phyloP scores from a whole-genome alignment of 1,140 invertebrate species.

The Aradophagus sp. region DNA sequence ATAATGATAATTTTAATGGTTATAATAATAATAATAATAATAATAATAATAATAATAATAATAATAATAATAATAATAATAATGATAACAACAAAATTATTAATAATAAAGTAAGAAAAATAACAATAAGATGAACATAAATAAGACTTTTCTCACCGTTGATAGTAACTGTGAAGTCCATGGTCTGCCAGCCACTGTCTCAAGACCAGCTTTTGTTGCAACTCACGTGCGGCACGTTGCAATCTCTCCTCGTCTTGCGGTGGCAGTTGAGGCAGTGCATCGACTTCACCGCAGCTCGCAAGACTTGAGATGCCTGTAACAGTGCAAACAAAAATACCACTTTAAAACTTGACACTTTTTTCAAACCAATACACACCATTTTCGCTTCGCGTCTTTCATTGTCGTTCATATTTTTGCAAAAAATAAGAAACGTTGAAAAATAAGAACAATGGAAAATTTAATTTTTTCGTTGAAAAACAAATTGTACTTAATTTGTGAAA shows the following conservation, averaged over 20 bases:
- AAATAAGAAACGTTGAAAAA: too few relatives aligned
- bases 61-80: too few relatives aligned
- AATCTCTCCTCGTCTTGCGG: slow-evolving; percentile 86
- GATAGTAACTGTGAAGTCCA: slow-evolving; percentile 83
- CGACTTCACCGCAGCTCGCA: slow-evolving; percentile 82
- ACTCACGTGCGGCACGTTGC: slow-evolving; percentile 82
- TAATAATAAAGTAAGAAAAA: background rate
- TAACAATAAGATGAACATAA: too few relatives aligned
- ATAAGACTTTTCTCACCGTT: slow-evolving; percentile 80
- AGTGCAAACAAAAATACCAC: slow-evolving; percentile 48
- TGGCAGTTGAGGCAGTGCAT: slow-evolving; percentile 83
- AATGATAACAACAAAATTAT: too few relatives aligned
- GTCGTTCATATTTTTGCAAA: background rate
- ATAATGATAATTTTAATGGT: too few relatives aligned
- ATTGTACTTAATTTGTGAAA: too few relatives aligned
- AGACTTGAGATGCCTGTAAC: slow-evolving; percentile 86
- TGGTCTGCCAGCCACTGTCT: slow-evolving; percentile 86
- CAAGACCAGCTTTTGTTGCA: slow-evolving; percentile 87
- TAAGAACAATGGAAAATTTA: too few relatives aligned
- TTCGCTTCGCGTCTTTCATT: too few relatives aligned
- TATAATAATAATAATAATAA: too few relatives aligned
- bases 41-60: too few relatives aligned
- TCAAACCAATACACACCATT: slow-evolving; percentile 1
- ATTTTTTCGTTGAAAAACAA: too few relatives aligned
- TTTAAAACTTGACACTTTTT: slow-evolving; percentile 21